Base-by-base conservation (phyloP, 2,888 invertebrate species). In the Polyommatus icarus region DNA sequence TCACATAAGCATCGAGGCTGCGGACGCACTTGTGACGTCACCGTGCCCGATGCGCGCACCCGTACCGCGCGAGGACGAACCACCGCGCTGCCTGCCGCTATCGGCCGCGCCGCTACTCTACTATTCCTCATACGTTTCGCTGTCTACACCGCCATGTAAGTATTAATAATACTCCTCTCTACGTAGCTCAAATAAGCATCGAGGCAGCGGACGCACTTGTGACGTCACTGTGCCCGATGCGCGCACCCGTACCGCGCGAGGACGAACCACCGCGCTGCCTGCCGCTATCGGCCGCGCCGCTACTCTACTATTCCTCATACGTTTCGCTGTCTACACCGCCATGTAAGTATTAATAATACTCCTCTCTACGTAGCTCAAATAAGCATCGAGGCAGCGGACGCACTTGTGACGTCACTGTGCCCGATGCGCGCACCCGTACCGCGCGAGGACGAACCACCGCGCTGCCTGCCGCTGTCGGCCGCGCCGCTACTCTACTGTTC, bases 131-230 rank as follows among this genome's bases (percentile, higher is more conserved):
- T 87, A 86, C 84, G 79, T 91, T 81, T 89, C 89, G 10, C 75
- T 75, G 7, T 75, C 75, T 15, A 50, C 50, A 24, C 75, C 54
- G 18, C 75, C 75, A 15, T 50, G 54, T 75, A 75, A 67, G 67
- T 12, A 32, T 32, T 32, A 3, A 32, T 32, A 32, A 32, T 32
- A 32, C 32, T 32, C 29, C 5, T 50, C 15, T 29, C 7, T 32
- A 6, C 24, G 0, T 84, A 91, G 92, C 89, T 0, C 89, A 91
- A 84, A 81, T 93, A 29, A 85, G 84, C n/a, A 84, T 91, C 81
- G 85, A 83, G 76, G 81, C 85, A 12, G 79, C 82, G 0, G 67
- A 40, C 29, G 89, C 90, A 59, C 86, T 85, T 78, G 91, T 92
- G 84, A 83, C 85, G 84, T 86, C 87, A 3, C 82, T 90, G 84